phyloP scores from a whole-genome alignment of 2,888 invertebrate genomes.

The Leptarthrus brevirostris region DNA sequence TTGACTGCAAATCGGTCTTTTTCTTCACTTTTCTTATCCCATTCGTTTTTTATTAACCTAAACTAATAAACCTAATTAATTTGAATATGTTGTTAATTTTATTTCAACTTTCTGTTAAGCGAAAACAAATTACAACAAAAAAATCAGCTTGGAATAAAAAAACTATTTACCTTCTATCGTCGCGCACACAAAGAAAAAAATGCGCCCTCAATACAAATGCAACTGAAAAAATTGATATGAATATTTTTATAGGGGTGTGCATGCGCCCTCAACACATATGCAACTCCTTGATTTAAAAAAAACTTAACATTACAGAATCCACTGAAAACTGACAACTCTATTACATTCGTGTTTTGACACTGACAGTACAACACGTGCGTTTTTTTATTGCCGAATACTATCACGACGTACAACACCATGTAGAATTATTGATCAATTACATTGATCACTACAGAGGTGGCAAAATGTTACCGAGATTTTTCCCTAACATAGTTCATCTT shows the following conservation, averaged over 20 bases:
- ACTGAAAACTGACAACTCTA: not conserved
- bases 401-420: too few relatives aligned
- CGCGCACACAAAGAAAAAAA: slow-evolving; percentile 53
- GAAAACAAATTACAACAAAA: slow-evolving; percentile 51
- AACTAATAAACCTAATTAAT: slow-evolving; percentile 50
- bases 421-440: too few relatives aligned
- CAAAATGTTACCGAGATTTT: too few relatives aligned
- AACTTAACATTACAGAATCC: slow-evolving; percentile 47
- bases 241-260: slow-evolving; percentile 54
- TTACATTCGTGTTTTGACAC: slow-evolving; percentile 25
- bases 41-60: slow-evolving; percentile 43
- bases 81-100: slow-evolving; percentile 40
- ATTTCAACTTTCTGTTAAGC: slow-evolving; percentile 49
- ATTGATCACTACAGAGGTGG: too few relatives aligned
- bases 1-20: not conserved
- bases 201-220: slow-evolving; percentile 32
- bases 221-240: slow-evolving; percentile 47
- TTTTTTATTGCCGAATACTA: slow-evolving; percentile 45
- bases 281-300: too few relatives aligned
- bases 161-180: slow-evolving; percentile 57
- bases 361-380: slow-evolving; percentile 47
- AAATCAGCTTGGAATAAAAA: slow-evolving; percentile 58
- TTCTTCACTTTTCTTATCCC: slow-evolving; percentile 25
- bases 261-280: too few relatives aligned
- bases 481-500: too few relatives aligned